Base-by-base conservation (phyloP, 2,113 vertebrate genomes). In the Gymnocephalus cernua region DNA sequence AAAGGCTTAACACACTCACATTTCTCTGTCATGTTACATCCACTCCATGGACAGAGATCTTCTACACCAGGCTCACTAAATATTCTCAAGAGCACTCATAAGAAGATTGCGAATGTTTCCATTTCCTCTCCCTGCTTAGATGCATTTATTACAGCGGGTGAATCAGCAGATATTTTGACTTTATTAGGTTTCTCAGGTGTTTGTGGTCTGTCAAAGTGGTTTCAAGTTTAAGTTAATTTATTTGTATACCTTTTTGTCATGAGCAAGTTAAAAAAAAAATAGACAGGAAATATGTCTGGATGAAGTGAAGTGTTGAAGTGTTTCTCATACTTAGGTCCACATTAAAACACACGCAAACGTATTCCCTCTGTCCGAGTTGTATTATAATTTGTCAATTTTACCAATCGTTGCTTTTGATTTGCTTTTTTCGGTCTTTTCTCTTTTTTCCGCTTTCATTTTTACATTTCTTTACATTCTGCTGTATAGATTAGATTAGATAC, bases 11-110 rank as follows among this genome's bases (percentile, higher is more conserved):
- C 73, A 72, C n/a, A 56, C 69, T 77, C 72, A 15, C 72, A 77
- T 62, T 82, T 88, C 81, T 85, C 61, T 87, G 88, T 83, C 91
- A 74, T 86, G 84, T 75, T 83, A 81, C 87, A 91, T 90, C 78
- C 84, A 84, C 79, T 82, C 53, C 58, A 71, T 44, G 23, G 68
- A 70, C 54, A 65, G 59, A 87, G 80, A 85, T 77, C 48, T 71
- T 76, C 57, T 11, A 23, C 75, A 71, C 65, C 79, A 78, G 54
- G 19, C 75, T 79, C 84, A 58, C 86, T 83, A 81, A 64, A 84
- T 77, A 88, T 85, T 84, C 86, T 73, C 78, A 58, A 75, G 70
- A 79, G 82, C 47, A 25, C 54, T 74, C 74, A 35, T 54, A 32
- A 63, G 77, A 76, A 87, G 79, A 77, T 53, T 74, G 76, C 23